Percentiles rank a stretch among this genome's conserved stretches.
These are phyloP conservation scores for Tinea semifulvella DNA, from an alignment of 2,888 invertebrate genomes.

Conservation along the genomic window DNA sequence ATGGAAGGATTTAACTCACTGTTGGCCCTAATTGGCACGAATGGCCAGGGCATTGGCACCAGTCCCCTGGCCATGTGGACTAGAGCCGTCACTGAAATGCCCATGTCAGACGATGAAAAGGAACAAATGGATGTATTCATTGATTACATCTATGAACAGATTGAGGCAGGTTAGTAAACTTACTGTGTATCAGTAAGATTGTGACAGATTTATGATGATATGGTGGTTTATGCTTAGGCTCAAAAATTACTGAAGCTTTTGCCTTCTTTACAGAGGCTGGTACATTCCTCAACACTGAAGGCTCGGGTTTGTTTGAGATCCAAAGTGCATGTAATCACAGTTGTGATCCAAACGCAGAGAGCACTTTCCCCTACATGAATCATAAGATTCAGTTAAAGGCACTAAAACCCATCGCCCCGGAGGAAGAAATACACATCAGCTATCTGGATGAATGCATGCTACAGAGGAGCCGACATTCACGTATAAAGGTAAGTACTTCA, in stretches of 20 bases:
- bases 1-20: slow-evolving; percentile 82
- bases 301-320: slow-evolving; percentile 85
- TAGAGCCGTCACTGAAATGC: slow-evolving; percentile 73
- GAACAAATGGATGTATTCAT: slow-evolving; percentile 77
- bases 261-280: slow-evolving; percentile 64
- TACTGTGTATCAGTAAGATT: too few relatives aligned
- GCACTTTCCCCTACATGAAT: slow-evolving; percentile 85
- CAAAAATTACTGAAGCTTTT: background rate
- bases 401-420: slow-evolving; percentile 73
- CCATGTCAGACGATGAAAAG: slow-evolving; percentile 73
- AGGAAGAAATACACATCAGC: slow-evolving; percentile 90
- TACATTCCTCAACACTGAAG: slow-evolving; percentile 90
- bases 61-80: slow-evolving; percentile 91
- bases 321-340: slow-evolving; percentile 95
- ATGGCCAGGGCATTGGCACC: slow-evolving; percentile 94
- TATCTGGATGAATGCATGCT: slow-evolving; percentile 89
- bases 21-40: slow-evolving; percentile 82
- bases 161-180: slow-evolving; percentile 81
- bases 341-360: slow-evolving; percentile 88
- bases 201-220: too few relatives aligned
- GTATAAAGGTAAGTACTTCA: slow-evolving; percentile 80
- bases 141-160: slow-evolving; percentile 82
- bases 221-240: too few relatives aligned
- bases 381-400: slow-evolving; percentile 79
- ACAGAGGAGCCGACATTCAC: slow-evolving; percentile 83